Conservation (phyloP, 2,888 invertebrate genomes). For the Lepidochitona cinerea region DNA sequence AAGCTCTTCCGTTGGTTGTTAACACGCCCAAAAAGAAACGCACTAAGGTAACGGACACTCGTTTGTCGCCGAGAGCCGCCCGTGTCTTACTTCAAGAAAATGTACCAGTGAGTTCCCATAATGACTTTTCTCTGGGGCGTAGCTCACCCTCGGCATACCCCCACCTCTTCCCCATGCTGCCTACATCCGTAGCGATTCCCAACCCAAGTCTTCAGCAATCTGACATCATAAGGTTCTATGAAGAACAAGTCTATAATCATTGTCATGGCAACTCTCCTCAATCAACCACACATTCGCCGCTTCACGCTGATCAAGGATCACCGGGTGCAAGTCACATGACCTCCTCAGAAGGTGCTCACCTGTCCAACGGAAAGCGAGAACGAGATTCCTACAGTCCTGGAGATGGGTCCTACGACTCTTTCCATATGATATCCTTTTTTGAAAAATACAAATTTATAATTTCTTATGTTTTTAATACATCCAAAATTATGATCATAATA, state of each 20-base stretch:
- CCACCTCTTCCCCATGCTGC: slow-evolving; percentile 88
- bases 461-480: no score
- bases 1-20: slow-evolving; percentile 94
- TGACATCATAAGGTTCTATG: slow-evolving; percentile 55
- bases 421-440: slow-evolving; percentile 62
- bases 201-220: slow-evolving; percentile 88
- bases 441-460: no score
- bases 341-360: slow-evolving; percentile 37
- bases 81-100: slow-evolving; percentile 63
- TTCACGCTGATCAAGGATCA: slow-evolving; percentile 48
- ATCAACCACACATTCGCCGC: slow-evolving; percentile 49
- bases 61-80: slow-evolving; percentile 67
- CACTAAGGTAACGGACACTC: slow-evolving; percentile 86
- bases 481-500: no score
- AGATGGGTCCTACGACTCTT: slow-evolving; percentile 34
- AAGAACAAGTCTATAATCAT: slow-evolving; percentile 67
- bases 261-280: slow-evolving; percentile 69
- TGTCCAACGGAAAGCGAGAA: slow-evolving; percentile 45
- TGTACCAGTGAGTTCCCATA: slow-evolving; percentile 24
- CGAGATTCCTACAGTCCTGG: slow-evolving; percentile 37
- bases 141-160: slow-evolving; percentile 72
- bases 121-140: slow-evolving; percentile 21
- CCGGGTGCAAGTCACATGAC: slow-evolving; percentile 56
- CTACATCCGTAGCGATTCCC: slow-evolving; percentile 96
- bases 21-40: slow-evolving; percentile 94